Base-by-base conservation (phyloP, 2,113 vertebrate genomes). In the Phaethon lepturus region DNA sequence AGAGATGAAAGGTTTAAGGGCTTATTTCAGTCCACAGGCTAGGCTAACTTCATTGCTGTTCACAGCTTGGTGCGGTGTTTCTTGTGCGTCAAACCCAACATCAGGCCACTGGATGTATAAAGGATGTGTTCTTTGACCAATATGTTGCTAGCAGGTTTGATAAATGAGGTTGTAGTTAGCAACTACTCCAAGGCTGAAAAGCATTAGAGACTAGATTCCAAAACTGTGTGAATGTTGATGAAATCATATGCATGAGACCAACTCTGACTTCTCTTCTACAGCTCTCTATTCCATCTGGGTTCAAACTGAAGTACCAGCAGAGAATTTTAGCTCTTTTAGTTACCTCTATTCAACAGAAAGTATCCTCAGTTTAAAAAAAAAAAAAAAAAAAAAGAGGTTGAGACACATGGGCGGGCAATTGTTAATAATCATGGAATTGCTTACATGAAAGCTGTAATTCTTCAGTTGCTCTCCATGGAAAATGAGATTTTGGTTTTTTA, bases 101-200 rank as follows among this genome's bases (percentile, higher is more conserved):
- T 38, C 24, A 59, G 44, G 29, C 33, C 38, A 7, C 28, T 59
- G 42, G 42, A 13, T 80, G 3, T 7, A 33, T 74, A 67, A 92
- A 62, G 49, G 23, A 14, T 60, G 23, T 49, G 11, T 47, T 85
- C 38, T 73, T 59, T 68, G 45, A 52, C 50, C 20, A 63, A 7
- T 24, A 26, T 10, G 6, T 82, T 81, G 83, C 87, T 95, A 14
- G 9, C 71, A 49, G 44, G 7, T 79, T 96, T 95, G 86, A 86
- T 93, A 95, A 92, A 93, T 81, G 76, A 91, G 77, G 71, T 94
- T 38, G 42, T 40, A 79, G 60, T 63, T 89, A 58, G 49, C 59
- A 91, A 28, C 11, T 28, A 93, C 82, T 91, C 52, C 64, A 93
- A 94, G 53, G 23, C 40, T 42, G 28, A 68, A 31, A 53, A 44